Percentiles rank a stretch among this genome's conserved stretches.
phyloP scores from a whole-genome alignment of 2,888 invertebrate species.

The Eristalis arbustorum region DNA sequence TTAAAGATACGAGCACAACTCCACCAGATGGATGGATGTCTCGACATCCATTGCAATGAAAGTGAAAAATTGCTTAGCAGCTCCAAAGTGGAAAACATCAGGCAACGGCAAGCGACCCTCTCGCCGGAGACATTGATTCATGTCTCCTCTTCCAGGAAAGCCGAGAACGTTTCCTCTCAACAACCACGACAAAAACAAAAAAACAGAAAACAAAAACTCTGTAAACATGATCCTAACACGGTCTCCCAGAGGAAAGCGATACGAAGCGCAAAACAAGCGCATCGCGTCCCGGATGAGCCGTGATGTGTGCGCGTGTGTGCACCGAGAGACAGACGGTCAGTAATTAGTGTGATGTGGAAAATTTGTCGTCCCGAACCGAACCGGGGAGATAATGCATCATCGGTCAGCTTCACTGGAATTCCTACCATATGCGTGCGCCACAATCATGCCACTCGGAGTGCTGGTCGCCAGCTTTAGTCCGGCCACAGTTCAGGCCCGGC shows the following conservation, averaged over 20 bases:
- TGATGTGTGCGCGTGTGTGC: constrained; percentile 17
- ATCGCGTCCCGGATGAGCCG: not conserved
- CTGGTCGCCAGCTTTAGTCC: not conserved
- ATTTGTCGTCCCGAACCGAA: constrained; percentile 51
- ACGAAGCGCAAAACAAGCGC: constrained; percentile 10
- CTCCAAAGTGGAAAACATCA: constrained; percentile 34
- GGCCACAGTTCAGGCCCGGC: not conserved
- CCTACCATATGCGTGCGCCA: constrained; percentile 38
- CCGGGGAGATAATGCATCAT: constrained; percentile 60
- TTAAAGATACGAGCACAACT: constrained; percentile 22
- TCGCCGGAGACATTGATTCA: constrained; percentile 62
- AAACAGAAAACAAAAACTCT: constrained; percentile 21
- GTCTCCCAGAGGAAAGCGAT: constrained; percentile 35
- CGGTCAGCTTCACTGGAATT: constrained; percentile 55
- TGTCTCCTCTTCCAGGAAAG: constrained; percentile 53
- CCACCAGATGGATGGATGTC: constrained; percentile 48
- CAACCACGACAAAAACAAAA: constrained; percentile 8
- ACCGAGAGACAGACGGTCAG: constrained; percentile 22
- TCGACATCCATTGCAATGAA: constrained; percentile 66
- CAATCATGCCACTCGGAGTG: not conserved
- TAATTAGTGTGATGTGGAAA: constrained; percentile 67
- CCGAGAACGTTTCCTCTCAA: constrained; percentile 26
- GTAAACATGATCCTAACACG: constrained; percentile 47
- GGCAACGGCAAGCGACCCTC: constrained; percentile 27
- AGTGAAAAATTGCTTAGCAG: constrained; percentile 62